phyloP scores from a whole-genome alignment of 2,888 invertebrate species.

The Iphiclides podalirius region DNA sequence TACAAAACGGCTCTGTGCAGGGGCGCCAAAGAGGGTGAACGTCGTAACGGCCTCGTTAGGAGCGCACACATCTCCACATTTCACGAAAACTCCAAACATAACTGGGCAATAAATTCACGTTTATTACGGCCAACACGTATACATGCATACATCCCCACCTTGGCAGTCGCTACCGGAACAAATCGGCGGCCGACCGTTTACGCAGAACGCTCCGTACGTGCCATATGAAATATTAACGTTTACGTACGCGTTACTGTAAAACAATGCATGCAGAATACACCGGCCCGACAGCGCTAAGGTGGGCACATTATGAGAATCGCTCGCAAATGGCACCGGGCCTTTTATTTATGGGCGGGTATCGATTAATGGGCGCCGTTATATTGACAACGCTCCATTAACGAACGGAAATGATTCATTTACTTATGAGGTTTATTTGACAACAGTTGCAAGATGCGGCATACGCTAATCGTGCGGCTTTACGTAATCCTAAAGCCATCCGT shows the following conservation, averaged over 20 bases:
- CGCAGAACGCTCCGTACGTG: constrained; percentile 54
- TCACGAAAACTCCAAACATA: constrained; percentile 76
- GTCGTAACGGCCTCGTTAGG: constrained; percentile 54
- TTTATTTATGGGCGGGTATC: too few species aligned
- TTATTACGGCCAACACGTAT: constrained; percentile 74
- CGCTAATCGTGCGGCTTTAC: too few species aligned
- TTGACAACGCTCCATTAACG: too few species aligned
- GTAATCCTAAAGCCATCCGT: too few species aligned
- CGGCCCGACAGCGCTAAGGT: constrained; percentile 45
- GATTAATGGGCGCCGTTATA: too few species aligned
- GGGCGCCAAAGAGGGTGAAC: constrained; percentile 42
- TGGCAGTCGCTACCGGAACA: constrained; percentile 64
- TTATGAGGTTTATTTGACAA: too few species aligned
- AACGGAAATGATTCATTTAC: too few species aligned
- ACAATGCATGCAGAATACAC: constrained; percentile 44
- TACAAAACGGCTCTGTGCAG: background rate
- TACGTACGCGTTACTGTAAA: constrained; percentile 50
- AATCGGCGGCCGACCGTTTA: constrained; percentile 59
- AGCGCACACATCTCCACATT: constrained; percentile 66
- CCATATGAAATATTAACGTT: constrained; percentile 62
- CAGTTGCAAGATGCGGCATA: too few species aligned
- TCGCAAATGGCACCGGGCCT: constrained; percentile 59
- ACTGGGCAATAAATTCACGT: constrained; percentile 74
- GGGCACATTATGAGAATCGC: constrained; percentile 59
- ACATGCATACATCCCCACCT: constrained; percentile 42